These are phyloP conservation scores for Nipponacmea schrenckii DNA, from an alignment of 2,888 invertebrate species.

Conservation along the genomic window DNA sequence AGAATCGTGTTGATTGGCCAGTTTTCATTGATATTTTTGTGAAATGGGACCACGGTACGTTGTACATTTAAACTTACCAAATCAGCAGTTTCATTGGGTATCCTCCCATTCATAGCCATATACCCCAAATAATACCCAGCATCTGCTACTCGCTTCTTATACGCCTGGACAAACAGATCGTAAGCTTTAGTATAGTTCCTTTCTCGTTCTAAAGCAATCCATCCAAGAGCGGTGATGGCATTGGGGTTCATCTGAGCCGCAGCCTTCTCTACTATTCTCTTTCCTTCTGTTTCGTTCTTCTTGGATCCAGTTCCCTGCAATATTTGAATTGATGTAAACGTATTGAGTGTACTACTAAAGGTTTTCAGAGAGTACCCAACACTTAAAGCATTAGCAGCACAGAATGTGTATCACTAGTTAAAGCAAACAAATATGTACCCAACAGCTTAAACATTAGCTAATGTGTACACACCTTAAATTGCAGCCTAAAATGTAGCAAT, in stretches of 20 bases:
- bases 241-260: slow-evolving; percentile 58
- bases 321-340: slow-evolving; percentile 15
- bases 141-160: slow-evolving; percentile 51
- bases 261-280: slow-evolving; percentile 50
- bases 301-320: slow-evolving; percentile 59
- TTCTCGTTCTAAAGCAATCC: slow-evolving; percentile 58
- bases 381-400: not conserved
- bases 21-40: too few relatives aligned
- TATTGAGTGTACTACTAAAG: too few relatives aligned
- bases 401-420: not conserved
- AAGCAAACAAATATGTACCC: not conserved
- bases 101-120: slow-evolving; percentile 53
- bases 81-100: slow-evolving; percentile 46
- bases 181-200: slow-evolving; percentile 56
- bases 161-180: slow-evolving; percentile 49
- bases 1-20: too few relatives aligned
- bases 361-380: not conserved
- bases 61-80: slow-evolving; percentile 43
- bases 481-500: too few relatives aligned
- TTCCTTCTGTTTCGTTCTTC: slow-evolving; percentile 53
- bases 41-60: too few relatives aligned
- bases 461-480: too few relatives aligned
- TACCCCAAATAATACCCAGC: slow-evolving; percentile 62
- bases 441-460: too few relatives aligned
- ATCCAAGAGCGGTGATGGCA: slow-evolving; percentile 63